phyloP scores from a whole-genome alignment of 2,888 invertebrate genomes.

The Tigriopus californicus region DNA sequence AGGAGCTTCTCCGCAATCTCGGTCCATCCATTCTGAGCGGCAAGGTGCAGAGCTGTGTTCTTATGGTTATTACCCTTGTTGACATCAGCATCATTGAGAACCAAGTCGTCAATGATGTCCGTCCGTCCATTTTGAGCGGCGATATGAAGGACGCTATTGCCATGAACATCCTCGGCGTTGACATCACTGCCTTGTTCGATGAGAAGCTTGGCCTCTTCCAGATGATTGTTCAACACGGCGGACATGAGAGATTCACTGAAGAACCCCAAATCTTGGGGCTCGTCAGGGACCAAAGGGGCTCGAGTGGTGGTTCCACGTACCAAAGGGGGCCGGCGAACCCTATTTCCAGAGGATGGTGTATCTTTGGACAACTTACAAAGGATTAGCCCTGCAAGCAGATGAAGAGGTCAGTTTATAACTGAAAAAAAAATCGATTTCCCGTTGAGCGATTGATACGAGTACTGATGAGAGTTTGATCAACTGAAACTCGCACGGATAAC shows the following conservation, averaged over 20 bases:
- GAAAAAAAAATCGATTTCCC: too few relatives aligned
- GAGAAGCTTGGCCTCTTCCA: neutral
- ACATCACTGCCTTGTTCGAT: constrained; percentile 12
- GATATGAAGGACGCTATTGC: constrained; percentile 3
- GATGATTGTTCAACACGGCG: neutral
- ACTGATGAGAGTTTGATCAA: too few relatives aligned
- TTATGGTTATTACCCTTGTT: constrained; percentile 12
- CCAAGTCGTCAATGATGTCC: constrained; percentile 6
- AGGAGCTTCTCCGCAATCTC: neutral
- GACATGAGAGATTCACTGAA: neutral
- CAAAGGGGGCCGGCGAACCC: neutral
- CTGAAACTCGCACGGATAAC: too few relatives aligned
- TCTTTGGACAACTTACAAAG: neutral
- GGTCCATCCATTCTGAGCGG: constrained; percentile 11
- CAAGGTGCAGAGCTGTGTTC: constrained; percentile 5
- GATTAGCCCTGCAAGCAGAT: neutral
- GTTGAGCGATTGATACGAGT: too few relatives aligned
- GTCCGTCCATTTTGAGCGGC: constrained; percentile 11
- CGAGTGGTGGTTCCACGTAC: neutral
- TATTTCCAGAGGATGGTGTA: too few relatives aligned
- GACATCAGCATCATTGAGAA: constrained; percentile 4
- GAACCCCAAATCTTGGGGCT: neutral
- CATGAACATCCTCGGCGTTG: neutral
- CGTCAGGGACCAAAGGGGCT: neutral
- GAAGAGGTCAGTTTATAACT: too few relatives aligned